A percentile compares a stretch with the other conserved stretches of the same genome.
Evolutionary conservation across 2,888 invertebrate genomes (phyloP).

Genomic region (Muschampia plurimacula): DNA sequence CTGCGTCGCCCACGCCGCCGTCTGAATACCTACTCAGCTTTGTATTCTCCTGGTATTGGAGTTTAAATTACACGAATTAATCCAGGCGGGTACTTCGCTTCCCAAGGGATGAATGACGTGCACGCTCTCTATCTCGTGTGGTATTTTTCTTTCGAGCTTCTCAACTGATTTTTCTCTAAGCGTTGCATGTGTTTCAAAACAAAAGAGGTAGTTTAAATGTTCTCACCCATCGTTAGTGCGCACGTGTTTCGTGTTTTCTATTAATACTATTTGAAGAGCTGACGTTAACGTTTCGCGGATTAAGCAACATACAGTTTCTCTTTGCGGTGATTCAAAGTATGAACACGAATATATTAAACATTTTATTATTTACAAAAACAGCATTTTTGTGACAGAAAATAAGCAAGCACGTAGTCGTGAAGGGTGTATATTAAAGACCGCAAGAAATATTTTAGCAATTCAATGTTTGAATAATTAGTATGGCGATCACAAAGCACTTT

Average conservation of each 20-base stretch:
- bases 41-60: slow-evolving; percentile 74
- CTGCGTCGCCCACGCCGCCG: slow-evolving; percentile 47
- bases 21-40: slow-evolving; percentile 66
- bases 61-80: slow-evolving; percentile 80
- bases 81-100: slow-evolving; percentile 64
- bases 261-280: slow-evolving; percentile 46
- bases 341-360: slow-evolving; percentile 29
- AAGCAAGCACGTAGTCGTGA: slow-evolving; percentile 31
- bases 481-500: slow-evolving; percentile 82
- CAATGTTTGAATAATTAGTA: slow-evolving; percentile 75
- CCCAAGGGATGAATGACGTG: slow-evolving; percentile 63
- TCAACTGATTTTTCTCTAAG: slow-evolving; percentile 31
- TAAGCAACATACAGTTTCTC: slow-evolving; percentile 33
- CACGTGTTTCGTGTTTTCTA: slow-evolving; percentile 48
- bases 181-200: slow-evolving; percentile 29
- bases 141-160: slow-evolving; percentile 50
- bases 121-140: slow-evolving; percentile 51
- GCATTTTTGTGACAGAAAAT: slow-evolving; percentile 34
- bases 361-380: slow-evolving; percentile 44
- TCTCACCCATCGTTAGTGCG: slow-evolving; percentile 38
- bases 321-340: slow-evolving; percentile 3
- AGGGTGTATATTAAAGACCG: slow-evolving; percentile 34
- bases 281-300: slow-evolving; percentile 45
- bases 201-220: slow-evolving; percentile 28
- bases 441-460: slow-evolving; percentile 70